Evolutionary conservation across 2,113 vertebrate species (phyloP).

Genomic region (Xiphorhynchus elegans): DNA sequence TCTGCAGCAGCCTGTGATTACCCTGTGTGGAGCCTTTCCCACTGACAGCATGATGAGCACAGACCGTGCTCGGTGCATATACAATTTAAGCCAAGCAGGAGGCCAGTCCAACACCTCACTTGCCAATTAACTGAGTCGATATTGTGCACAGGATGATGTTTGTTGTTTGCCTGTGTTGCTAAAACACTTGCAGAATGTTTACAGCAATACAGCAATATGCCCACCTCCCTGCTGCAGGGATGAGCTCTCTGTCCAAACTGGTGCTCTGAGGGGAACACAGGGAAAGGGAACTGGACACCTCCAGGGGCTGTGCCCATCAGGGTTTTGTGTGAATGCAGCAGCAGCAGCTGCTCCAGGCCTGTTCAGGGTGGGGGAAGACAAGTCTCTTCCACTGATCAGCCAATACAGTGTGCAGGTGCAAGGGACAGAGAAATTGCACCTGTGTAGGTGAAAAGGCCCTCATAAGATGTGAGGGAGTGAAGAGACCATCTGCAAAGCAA

Average conservation of each 20-base stretch:
- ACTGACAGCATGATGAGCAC: slow-evolving; percentile 55
- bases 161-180: slow-evolving; percentile 53
- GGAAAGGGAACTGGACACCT: not conserved
- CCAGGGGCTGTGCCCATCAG: not conserved
- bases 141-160: slow-evolving; percentile 26
- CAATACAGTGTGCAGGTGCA: not conserved
- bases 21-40: slow-evolving; percentile 50
- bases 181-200: slow-evolving; percentile 45
- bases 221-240: not conserved
- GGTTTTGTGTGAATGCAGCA: not conserved
- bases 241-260: not conserved
- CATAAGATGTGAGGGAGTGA: not conserved
- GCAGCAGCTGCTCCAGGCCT: not conserved
- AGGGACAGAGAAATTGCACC: not conserved
- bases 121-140: slow-evolving; percentile 56
- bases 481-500: not conserved
- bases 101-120: slow-evolving; percentile 43
- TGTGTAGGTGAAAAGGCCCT: not conserved
- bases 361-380: not conserved
- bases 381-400: not conserved
- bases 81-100: slow-evolving; percentile 59
- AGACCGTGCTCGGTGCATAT: not conserved
- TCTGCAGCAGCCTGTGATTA: slow-evolving; percentile 44
- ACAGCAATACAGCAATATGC: not conserved
- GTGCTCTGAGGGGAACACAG: not conserved